Evolutionary conservation across 2,888 invertebrate genomes (phyloP), one percentile per base, ranked within the genome.

Genomic region (Pyrgus malvae): DNA sequence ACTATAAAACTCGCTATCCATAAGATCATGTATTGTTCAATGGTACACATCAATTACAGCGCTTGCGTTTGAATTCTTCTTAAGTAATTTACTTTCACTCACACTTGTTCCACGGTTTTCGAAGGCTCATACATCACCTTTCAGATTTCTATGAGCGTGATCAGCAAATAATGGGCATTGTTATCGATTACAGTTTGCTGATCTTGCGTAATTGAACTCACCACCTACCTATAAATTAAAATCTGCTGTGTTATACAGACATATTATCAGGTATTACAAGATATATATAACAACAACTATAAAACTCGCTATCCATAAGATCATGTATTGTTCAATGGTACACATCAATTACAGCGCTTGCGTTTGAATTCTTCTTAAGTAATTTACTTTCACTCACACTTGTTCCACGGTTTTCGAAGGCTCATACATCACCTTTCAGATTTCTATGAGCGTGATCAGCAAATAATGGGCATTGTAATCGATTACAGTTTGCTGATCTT

Each of bases 331-430:
- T 59, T 55, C 55, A 35, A 17, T 38, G 46, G 44, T 54, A 40
- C 33, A 56, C 56, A 58, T 54, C 54, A 60, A 55, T 48, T 31
- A 41, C 17, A 35, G 33, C 19, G 19, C 42, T 44, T 55, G 35
- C 48, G 46, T 51, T 49, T 31, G 53, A 37, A 57, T 62, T 61
- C 55, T 60, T 57, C 57, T 59, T 53, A 40, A 44, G 53, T 46
- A 48, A 50, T 62, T 56, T 48, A 66, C 68, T 69, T 67, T 69
- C 67, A 63, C 68, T 62, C 7, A 33, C 25, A 11, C n/a, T 48
- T 14, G 14, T 23, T 16, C 33, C 21, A 7, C 4, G n/a, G 12
- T 35, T 42, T 42, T 25, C 17, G 25, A 16, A 12, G 19, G 45
- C 33, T 33, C 6, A 17, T 51, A 7, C 16, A 37, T 35, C 6